Evolutionary conservation across 2,888 invertebrate genomes (phyloP).

Genomic region (Lacanobia oleracea): DNA sequence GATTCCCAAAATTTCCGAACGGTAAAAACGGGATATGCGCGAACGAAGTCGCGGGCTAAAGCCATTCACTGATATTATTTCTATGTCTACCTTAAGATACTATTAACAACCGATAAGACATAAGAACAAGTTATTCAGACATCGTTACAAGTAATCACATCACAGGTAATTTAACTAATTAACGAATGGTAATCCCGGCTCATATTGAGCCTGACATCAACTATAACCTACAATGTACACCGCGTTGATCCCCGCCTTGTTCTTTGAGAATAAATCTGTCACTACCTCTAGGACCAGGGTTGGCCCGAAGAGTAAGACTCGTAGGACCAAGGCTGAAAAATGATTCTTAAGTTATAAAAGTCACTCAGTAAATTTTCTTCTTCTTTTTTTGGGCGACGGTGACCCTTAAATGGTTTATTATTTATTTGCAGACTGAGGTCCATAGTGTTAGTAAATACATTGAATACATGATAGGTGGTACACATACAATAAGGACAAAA

Average conservation of each 20-base stretch:
- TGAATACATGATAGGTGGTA: too few relatives aligned
- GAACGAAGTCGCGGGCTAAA: too few relatives aligned
- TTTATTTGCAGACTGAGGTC: too few relatives aligned
- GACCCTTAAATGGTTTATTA: too few relatives aligned
- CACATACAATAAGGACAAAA: too few relatives aligned
- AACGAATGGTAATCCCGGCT: constrained; percentile 33
- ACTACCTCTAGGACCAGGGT: constrained; percentile 36
- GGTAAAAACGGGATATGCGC: too few relatives aligned
- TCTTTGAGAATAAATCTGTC: constrained; percentile 59
- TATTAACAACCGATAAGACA: not conserved
- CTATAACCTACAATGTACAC: constrained; percentile 34
- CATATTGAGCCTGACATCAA: constrained; percentile 27
- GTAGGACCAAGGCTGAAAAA: not conserved
- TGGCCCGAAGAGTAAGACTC: constrained; percentile 10
- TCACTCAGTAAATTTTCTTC: too few relatives aligned
- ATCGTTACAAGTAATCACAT: not conserved
- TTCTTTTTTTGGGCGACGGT: too few relatives aligned
- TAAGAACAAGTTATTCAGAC: not conserved
- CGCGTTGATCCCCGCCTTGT: constrained; percentile 44
- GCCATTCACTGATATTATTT: too few relatives aligned
- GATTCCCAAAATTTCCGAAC: too few relatives aligned
- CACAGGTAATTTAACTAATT: constrained; percentile 37
- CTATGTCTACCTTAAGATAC: not conserved
- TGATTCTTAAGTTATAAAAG: too few relatives aligned
- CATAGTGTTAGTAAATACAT: too few relatives aligned